phyloP scores from a whole-genome alignment of 1,140 invertebrate genomes.

The Pristionchus pacificus region DNA sequence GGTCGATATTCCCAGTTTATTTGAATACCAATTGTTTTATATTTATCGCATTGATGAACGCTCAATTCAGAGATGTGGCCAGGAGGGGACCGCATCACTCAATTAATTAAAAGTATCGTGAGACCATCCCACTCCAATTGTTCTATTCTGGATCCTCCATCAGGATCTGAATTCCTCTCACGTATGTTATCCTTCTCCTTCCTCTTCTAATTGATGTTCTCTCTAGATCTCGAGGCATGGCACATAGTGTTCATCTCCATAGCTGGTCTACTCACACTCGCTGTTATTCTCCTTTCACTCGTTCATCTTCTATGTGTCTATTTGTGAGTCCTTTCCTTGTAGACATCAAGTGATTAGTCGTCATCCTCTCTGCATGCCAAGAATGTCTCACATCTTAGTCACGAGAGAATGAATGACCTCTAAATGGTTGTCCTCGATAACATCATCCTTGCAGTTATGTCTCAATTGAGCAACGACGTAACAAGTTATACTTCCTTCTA shows the following conservation, averaged over 20 bases:
- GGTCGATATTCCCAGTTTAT: too few species aligned
- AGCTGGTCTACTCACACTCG: conserved; percentile 2
- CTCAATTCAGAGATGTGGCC: too few species aligned
- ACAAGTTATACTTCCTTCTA: conserved; percentile 37
- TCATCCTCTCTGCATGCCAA: too few species aligned
- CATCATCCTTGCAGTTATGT: conserved; percentile 11
- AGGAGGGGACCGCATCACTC: too few species aligned
- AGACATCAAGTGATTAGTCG: too few species aligned
- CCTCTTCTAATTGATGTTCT: not conserved
- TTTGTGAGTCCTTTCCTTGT: conserved; percentile 8
- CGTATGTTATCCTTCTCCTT: conserved; percentile 1
- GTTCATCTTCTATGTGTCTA: conserved; percentile 9
- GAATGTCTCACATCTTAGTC: too few species aligned
- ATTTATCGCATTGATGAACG: too few species aligned
- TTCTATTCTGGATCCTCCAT: conserved; percentile 11
- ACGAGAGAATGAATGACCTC: too few species aligned
- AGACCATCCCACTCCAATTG: conserved; percentile 5
- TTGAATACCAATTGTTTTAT: too few species aligned
- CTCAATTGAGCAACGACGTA: conserved; percentile 33
- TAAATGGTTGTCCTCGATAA: not conserved
- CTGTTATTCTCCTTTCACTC: conserved; percentile 5
- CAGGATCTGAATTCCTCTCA: conserved; percentile 17
- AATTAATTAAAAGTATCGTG: conserved; percentile 14
- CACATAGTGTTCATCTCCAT: conserved; percentile 5
- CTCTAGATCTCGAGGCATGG: conserved; percentile 4